Conservation (phyloP, 2,888 invertebrate species). For the Globia sparganii region DNA sequence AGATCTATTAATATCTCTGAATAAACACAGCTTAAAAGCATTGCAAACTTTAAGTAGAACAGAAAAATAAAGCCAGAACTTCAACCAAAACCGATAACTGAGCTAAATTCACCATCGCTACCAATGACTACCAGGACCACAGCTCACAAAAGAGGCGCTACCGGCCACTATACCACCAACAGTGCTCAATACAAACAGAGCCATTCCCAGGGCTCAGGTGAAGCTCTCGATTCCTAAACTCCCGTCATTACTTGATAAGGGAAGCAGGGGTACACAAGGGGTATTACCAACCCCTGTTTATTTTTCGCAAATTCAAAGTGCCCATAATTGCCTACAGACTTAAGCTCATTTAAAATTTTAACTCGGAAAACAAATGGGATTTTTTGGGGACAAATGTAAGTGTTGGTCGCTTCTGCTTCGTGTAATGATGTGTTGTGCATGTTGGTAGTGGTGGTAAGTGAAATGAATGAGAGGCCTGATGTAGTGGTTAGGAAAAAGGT, state of each 20-base stretch:
- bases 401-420: conserved; percentile 51
- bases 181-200: conserved; percentile 39
- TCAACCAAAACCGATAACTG: not conserved
- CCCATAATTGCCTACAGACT: conserved; percentile 79
- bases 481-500: too few relatives aligned
- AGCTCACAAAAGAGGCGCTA: not conserved
- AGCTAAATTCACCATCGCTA: not conserved
- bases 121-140: not conserved
- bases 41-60: not conserved
- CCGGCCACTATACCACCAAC: not conserved
- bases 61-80: not conserved
- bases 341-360: conserved; percentile 79
- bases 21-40: not conserved
- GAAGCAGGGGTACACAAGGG: conserved; percentile 67
- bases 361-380: conserved; percentile 67
- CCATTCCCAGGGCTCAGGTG: conserved; percentile 80
- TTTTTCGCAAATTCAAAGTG: conserved; percentile 77
- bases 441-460: not conserved
- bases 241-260: conserved; percentile 85
- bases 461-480: conserved; percentile 5
- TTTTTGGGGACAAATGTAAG: conserved; percentile 60
- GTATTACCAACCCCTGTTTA: conserved; percentile 80
- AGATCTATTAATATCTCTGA: not conserved
- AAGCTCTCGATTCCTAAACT: conserved; percentile 78
- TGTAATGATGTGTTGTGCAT: conserved; percentile 12